Conservation (phyloP, 92 coral and sea anemone genomes). For the Zoanthus sansibaricus region DNA sequence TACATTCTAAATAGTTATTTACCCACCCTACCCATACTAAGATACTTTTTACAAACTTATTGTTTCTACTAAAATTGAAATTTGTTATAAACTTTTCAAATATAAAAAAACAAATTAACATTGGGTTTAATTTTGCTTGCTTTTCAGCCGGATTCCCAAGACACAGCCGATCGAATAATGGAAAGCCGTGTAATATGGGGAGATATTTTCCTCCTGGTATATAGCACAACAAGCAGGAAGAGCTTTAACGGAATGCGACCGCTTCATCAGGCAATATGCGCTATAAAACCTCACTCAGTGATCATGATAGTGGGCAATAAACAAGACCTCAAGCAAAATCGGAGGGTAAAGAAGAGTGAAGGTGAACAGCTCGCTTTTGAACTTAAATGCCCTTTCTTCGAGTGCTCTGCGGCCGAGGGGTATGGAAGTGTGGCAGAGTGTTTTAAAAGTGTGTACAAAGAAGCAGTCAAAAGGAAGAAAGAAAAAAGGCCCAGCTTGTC, state of each 20-base stretch:
- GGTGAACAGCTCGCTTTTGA: slow-evolving; percentile 65
- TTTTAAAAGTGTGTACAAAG: slow-evolving; percentile 81
- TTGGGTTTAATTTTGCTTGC: neutral
- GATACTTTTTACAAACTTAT: too few relatives aligned
- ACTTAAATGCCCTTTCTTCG: slow-evolving; percentile 73
- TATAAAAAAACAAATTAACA: neutral
- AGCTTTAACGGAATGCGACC: slow-evolving; percentile 70
- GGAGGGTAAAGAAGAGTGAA: slow-evolving; percentile 70
- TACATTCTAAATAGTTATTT: too few relatives aligned
- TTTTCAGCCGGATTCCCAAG: slow-evolving; percentile 41
- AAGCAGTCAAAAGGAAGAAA: slow-evolving; percentile 69
- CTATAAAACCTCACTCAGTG: slow-evolving; percentile 68
- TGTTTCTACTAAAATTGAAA: neutral
- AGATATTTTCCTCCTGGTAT: slow-evolving; percentile 78
- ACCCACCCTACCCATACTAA: too few relatives aligned
- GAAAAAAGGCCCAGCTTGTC: slow-evolving; percentile 75
- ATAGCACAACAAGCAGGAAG: slow-evolving; percentile 75
- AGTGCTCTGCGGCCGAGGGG: slow-evolving; percentile 84
- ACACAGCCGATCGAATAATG: slow-evolving; percentile 51
- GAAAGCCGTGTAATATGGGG: slow-evolving; percentile 78
- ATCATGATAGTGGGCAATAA: slow-evolving; percentile 79
- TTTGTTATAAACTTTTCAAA: neutral
- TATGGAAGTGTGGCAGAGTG: slow-evolving; percentile 58
- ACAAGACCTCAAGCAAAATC: slow-evolving; percentile 74
- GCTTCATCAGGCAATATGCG: slow-evolving; percentile 57